phyloP scores from a whole-genome alignment of 2,888 invertebrate species.

The Caenorhabditis angaria region DNA sequence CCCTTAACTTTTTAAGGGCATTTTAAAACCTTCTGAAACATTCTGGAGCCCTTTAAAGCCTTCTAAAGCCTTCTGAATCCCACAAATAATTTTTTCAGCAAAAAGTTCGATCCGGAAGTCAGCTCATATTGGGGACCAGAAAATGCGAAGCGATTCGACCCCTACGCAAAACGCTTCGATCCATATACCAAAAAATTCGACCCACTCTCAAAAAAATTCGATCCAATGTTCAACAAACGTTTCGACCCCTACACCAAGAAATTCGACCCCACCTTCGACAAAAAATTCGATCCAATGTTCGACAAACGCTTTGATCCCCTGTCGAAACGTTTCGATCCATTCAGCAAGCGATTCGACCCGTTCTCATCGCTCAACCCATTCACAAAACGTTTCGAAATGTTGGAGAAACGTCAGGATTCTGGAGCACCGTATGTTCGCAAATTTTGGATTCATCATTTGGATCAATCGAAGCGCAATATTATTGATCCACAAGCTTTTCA shows the following conservation, averaged over 20 bases:
- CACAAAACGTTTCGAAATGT: constrained; percentile 21
- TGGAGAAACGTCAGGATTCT: not conserved
- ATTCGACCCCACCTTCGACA: constrained; percentile 7
- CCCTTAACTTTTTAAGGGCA: no score
- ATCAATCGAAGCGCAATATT: constrained; percentile 31
- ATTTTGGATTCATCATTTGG: constrained; percentile 10
- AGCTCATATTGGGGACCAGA: not conserved
- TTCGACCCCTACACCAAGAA: constrained; percentile 39
- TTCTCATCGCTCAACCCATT: constrained; percentile 8
- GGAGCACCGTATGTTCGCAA: not conserved
- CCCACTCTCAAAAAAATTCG: constrained; percentile 33
- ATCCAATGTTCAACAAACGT: constrained; percentile 32
- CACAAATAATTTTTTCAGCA: no score
- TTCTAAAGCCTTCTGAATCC: no score
- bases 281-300: constrained; percentile 7
- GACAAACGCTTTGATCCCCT: constrained; percentile 26
- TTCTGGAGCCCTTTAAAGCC: no score
- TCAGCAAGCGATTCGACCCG: constrained; percentile 22
- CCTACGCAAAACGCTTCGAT: constrained; percentile 27
- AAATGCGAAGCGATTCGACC: constrained; percentile 20
- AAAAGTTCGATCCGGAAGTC: no score
- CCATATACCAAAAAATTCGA: constrained; percentile 37
- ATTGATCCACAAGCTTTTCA: constrained; percentile 37
- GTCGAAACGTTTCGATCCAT: constrained; percentile 28
- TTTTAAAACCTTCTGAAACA: no score